These are phyloP conservation scores for Neolamprologus sp. DNA, from an alignment of 2,113 vertebrate genomes.

Conservation along the genomic window DNA sequence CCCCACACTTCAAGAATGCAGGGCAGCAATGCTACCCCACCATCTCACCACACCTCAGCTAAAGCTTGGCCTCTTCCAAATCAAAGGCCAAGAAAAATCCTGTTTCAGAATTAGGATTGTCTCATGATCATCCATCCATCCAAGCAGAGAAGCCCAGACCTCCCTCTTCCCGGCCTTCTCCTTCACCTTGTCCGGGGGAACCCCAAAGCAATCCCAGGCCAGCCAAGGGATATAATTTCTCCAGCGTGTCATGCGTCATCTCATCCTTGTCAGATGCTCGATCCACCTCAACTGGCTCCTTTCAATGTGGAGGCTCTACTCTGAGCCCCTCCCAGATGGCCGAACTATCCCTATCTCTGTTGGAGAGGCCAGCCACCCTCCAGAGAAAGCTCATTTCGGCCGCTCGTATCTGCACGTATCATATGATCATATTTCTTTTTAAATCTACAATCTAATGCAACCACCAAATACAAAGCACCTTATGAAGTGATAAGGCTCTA, in stretches of 20 bases:
- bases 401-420: fast-evolving
- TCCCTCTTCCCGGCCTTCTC: neutral
- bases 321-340: neutral
- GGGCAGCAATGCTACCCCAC: neutral
- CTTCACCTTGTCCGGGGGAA: neutral
- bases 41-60: neutral
- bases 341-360: neutral
- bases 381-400: neutral
- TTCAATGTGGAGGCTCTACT: neutral
- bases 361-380: fast-evolving
- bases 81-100: neutral
- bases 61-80: neutral
- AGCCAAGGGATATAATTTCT: neutral
- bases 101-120: neutral
- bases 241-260: neutral
- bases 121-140: neutral
- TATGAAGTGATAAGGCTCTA: neutral
- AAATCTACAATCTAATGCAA: neutral
- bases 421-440: neutral
- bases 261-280: neutral
- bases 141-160: neutral
- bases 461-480: neutral
- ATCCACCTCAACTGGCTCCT: neutral
- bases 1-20: neutral
- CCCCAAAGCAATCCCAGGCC: neutral